Percentiles rank a stretch among this genome's conserved stretches.
Conservation (phyloP, 2,797 vertebrate species). For the Argyrosomus regius region DNA sequence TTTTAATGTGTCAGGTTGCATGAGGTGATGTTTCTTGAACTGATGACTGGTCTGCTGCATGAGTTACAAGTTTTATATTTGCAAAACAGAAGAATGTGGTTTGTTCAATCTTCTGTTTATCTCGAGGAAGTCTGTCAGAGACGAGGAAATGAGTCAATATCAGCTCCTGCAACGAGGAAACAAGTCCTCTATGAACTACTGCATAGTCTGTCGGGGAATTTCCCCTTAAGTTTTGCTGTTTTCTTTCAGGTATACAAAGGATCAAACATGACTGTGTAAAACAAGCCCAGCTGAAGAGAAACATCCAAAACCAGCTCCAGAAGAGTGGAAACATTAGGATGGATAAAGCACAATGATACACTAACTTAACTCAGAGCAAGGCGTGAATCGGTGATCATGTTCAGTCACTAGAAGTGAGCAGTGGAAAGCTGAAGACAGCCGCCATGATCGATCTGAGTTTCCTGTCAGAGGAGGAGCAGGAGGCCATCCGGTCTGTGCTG, state of each 20-base stretch:
- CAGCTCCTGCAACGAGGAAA: no score
- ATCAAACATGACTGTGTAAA: constrained; percentile 11
- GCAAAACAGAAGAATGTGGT: no score
- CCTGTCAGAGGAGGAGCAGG: constrained; percentile 93
- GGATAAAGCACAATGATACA: not conserved
- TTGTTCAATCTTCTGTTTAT: no score
- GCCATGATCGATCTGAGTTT: constrained; percentile 96
- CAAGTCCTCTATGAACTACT: no score
- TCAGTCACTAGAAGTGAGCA: not conserved
- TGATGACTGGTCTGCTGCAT: not conserved
- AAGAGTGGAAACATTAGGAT: not conserved
- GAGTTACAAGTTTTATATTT: no score
- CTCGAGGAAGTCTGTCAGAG: no score
- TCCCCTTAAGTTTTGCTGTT: not conserved
- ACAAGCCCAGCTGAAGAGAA: not conserved
- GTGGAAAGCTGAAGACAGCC: constrained; percentile 2
- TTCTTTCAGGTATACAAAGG: constrained; percentile 21
- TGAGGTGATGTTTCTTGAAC: not conserved
- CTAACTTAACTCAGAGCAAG: not conserved
- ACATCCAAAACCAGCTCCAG: not conserved
- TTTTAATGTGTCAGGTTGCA: not conserved
- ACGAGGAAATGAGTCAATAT: no score
- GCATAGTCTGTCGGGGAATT: not conserved
- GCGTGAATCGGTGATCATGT: not conserved
- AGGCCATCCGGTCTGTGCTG: constrained; percentile 90